Base-by-base conservation (phyloP, 2,113 vertebrate genomes). In the Notothenia coriiceps region DNA sequence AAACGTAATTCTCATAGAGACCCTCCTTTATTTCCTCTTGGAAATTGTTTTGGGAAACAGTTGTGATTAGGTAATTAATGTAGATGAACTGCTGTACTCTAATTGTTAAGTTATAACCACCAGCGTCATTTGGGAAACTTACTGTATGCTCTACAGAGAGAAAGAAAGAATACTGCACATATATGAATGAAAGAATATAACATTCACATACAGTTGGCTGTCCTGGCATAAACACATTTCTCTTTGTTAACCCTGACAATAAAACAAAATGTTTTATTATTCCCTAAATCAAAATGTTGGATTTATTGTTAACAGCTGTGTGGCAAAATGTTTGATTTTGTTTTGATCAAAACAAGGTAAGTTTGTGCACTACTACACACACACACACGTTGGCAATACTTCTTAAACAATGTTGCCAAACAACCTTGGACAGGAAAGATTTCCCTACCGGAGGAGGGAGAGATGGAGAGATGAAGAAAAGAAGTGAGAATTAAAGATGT, bases 341-440 rank as follows among this genome's bases (percentile, higher is more conserved):
- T 44, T 70, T 80, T 70, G 29, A 63, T 82, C 75, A 62, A 56
- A 82, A 86, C 66, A 77, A 77, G 72, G 61, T 62, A 63, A 68
- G 52, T 63, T 59, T 63, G 56, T 25, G 50, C 17, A 5, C 22
- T 59, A 77, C 54, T 10, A 52, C 64, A 61, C 44, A n/a, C 49
- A 52, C 64, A 61, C 44, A n/a, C 49, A 51, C 22, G 62, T 10
- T 10, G 46, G 56, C 55, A 17, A 74, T 64, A 82, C 35, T 62
- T 83, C 83, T 85, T 86, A 77, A 92, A 40, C 35, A 40, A 40
- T 40, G 35, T 83, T 92, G 83, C 63, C 72, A 83, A 87, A 85
- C 33, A 79, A 84, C 73, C 72, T 91, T 86, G 88, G 74, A 88
- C 72, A 77, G 85, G 74, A 69, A 57, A 72, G 43, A 80, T 80